Base-by-base conservation (phyloP, 2,113 vertebrate genomes). In the Plestiodon gilberti region DNA sequence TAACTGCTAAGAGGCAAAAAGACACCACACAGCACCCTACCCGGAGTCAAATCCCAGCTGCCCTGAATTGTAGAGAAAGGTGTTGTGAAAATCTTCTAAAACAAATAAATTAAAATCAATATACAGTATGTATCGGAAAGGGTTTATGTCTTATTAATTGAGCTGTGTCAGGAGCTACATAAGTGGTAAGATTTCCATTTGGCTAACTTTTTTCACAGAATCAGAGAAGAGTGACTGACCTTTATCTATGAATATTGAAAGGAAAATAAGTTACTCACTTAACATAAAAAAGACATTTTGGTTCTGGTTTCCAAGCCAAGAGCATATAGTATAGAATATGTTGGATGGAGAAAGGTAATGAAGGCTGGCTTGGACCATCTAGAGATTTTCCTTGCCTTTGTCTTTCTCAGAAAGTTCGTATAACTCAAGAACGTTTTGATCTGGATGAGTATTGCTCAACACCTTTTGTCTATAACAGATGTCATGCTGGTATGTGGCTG, bases 401-500 rank as follows among this genome's bases (percentile, higher is more conserved):
- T 52, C 14, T 81, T 59, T 43, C 9, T 70, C 30, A 81, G 35
- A 81, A 81, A 48, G 30, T 86, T 80, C 30, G 52, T 62, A 62
- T 28, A 79, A 64, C 65, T 48, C 74, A 74, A 75, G n/a, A 74
- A 87, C 57, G 71, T 81, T 87, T 75, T 62, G 40, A 65, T 75
- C n/a, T 65, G 69, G 43, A 75, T 65, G 57, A 64, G 40, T 40
- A 52, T 28, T 75, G 69, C 40, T 87, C 78, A 81, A 87, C 85
- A 87, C 85, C 85, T 87, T 75, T 81, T 55, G 69, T n/a, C n/a
- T 65, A 55, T 38, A 87, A 87, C 85, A 87, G 85, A 81, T 87
- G 85, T 67, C 78, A 75, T 81, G 85, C 85, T 81, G 71, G 85
- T 65, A 87, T 87, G 85, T 87, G 85, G 78, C 85, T 87, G 85